A percentile compares a stretch with the other conserved stretches of the same genome.
phyloP scores from a whole-genome alignment of 2,797 vertebrate species.

The Sebastiscus tertius region DNA sequence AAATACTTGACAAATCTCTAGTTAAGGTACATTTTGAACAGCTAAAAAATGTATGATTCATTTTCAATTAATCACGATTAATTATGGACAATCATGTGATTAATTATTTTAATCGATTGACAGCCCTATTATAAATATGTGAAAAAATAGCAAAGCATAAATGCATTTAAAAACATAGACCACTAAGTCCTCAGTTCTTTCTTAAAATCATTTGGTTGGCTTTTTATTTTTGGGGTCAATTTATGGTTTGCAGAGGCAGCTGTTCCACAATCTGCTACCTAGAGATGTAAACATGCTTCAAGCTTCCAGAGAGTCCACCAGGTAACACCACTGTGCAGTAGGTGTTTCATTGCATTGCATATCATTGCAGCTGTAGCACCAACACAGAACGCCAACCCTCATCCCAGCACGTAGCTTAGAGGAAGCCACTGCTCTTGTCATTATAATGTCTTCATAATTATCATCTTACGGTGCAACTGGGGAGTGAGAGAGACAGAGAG shows the following conservation, averaged over 20 bases:
- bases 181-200: not conserved
- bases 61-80: too few species aligned
- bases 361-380: slow-evolving; percentile 34
- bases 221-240: not conserved
- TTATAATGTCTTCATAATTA: slow-evolving; percentile 62
- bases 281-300: not conserved
- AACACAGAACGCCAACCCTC: slow-evolving; percentile 10
- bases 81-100: too few species aligned
- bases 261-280: not conserved
- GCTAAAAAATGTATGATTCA: too few species aligned
- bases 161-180: not conserved
- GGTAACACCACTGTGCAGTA: slow-evolving; percentile 3
- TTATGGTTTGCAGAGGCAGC: not conserved
- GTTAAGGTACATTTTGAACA: too few species aligned
- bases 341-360: slow-evolving; percentile 40
- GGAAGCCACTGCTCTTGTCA: slow-evolving; percentile 38
- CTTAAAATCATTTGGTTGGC: not conserved
- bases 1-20: too few species aligned
- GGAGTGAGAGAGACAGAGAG: not conserved
- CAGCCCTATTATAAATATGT: not conserved
- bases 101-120: too few species aligned
- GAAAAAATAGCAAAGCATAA: not conserved
- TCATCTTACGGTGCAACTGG: slow-evolving; percentile 18
- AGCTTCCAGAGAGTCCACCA: not conserved
- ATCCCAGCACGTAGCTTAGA: slow-evolving; percentile 15